Evolutionary conservation across 2,888 invertebrate species (phyloP).

Genomic region (Saturnia japonica): DNA sequence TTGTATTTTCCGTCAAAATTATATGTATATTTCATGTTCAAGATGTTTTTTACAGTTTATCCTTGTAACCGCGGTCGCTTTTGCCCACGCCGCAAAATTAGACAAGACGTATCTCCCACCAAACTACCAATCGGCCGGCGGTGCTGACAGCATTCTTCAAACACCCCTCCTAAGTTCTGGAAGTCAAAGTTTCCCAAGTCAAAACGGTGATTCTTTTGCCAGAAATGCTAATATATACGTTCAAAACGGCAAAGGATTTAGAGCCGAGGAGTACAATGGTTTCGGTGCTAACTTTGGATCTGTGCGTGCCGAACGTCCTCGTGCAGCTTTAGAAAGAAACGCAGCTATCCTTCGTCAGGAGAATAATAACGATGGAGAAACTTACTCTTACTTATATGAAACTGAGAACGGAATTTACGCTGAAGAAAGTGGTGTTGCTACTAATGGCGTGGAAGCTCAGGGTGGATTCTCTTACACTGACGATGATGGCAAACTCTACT

Average conservation of each 20-base stretch:
- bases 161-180: slow-evolving; percentile 42
- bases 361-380: slow-evolving; percentile 65
- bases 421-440: slow-evolving; percentile 70
- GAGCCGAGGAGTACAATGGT: slow-evolving; percentile 27
- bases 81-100: slow-evolving; percentile 62
- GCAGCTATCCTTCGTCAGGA: slow-evolving; percentile 70
- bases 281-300: slow-evolving; percentile 31
- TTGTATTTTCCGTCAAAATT: background rate
- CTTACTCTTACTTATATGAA: slow-evolving; percentile 66
- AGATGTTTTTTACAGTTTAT: slow-evolving; percentile 55
- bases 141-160: slow-evolving; percentile 56
- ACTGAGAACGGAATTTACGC: slow-evolving; percentile 73
- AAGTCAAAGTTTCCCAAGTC: slow-evolving; percentile 26
- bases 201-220: slow-evolving; percentile 22
- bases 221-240: slow-evolving; percentile 32
- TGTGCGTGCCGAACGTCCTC: slow-evolving; percentile 59
- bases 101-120: slow-evolving; percentile 71
- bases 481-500: slow-evolving; percentile 72
- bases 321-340: slow-evolving; percentile 64
- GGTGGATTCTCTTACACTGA: slow-evolving; percentile 72
- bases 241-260: slow-evolving; percentile 34
- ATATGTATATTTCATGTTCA: background rate
- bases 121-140: slow-evolving; percentile 51
- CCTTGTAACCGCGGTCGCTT: slow-evolving; percentile 53
- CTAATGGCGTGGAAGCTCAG: slow-evolving; percentile 69